Evolutionary conservation across 2,797 vertebrate species (phyloP).

Genomic region (Hephaestus fuliginosus): DNA sequence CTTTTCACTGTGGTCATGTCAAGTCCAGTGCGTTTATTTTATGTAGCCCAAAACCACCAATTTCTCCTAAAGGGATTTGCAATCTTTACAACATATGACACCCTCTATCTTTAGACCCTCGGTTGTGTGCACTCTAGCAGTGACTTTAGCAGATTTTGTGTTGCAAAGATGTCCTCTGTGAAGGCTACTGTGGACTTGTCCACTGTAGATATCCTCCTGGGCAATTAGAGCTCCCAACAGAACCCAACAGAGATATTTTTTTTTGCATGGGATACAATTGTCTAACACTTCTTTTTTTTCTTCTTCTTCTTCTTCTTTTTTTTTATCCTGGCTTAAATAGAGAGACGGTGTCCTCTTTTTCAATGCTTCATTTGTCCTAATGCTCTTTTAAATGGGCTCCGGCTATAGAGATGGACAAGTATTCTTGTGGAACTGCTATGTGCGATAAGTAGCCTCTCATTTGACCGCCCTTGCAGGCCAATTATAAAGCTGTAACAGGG

Average conservation of each 20-base stretch:
- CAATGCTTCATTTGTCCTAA: constrained; percentile 78
- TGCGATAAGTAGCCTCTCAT: constrained; percentile 82
- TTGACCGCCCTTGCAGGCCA: constrained; percentile 83
- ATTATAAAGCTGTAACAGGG: constrained; percentile 83
- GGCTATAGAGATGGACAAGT: constrained; percentile 75
- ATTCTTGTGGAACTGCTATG: constrained; percentile 76
- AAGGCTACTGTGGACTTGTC: constrained; percentile 36
- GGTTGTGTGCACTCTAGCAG: neutral
- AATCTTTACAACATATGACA: constrained; percentile 2
- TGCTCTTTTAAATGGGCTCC: constrained; percentile 77
- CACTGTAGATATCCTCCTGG: constrained; percentile 48
- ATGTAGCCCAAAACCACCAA: neutral
- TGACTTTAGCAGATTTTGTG: constrained; percentile 16
- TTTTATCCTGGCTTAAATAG: constrained; percentile 66
- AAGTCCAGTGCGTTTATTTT: neutral
- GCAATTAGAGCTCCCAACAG: constrained; percentile 58
- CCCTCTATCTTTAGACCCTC: constrained; percentile 17
- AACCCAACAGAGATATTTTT: constrained; percentile 51
- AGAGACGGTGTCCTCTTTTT: constrained; percentile 69
- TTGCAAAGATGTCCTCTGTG: constrained; percentile 53
- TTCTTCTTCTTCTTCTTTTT: constrained; percentile 5
- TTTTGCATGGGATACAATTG: constrained; percentile 54
- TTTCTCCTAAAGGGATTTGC: neutral
- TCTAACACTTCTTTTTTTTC: constrained; percentile 39
- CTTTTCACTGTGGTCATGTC: neutral